Conservation (phyloP, 2,888 invertebrate genomes). For the Notocelia uddmanniana region DNA sequence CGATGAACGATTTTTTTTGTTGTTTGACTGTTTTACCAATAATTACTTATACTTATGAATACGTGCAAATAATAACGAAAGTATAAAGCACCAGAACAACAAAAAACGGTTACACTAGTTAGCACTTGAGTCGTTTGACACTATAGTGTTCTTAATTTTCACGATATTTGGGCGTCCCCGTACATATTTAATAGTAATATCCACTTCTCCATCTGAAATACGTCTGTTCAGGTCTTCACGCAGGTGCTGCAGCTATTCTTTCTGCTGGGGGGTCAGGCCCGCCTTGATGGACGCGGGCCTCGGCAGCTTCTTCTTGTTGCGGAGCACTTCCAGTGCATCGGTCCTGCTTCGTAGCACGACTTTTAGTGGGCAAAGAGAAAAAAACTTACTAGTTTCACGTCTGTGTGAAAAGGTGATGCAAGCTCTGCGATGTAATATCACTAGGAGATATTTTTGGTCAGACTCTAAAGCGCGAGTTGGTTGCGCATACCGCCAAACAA, state of each 20-base stretch:
- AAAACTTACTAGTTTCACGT: too few species aligned
- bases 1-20: too few species aligned
- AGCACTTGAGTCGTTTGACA: not conserved
- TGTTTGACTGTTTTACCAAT: too few species aligned
- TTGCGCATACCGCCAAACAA: too few species aligned
- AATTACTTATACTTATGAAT: too few species aligned
- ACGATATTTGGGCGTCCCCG: not conserved
- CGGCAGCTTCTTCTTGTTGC: not conserved
- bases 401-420: too few species aligned
- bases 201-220: not conserved
- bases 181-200: not conserved
- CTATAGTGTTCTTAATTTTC: not conserved
- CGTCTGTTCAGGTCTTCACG: not conserved
- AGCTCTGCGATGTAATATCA: too few species aligned
- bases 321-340: not conserved
- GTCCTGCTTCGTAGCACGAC: not conserved
- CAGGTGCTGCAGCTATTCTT: not conserved
- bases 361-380: not conserved
- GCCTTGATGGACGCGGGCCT: not conserved
- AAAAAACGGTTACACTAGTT: not conserved
- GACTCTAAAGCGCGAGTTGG: too few species aligned
- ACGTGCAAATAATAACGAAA: too few species aligned
- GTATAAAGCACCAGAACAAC: too few species aligned
- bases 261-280: not conserved
- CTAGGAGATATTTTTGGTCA: too few species aligned